These are phyloP conservation scores for Microchirus variegatus DNA, from an alignment of 2,797 vertebrate species.

Conservation along the genomic window DNA sequence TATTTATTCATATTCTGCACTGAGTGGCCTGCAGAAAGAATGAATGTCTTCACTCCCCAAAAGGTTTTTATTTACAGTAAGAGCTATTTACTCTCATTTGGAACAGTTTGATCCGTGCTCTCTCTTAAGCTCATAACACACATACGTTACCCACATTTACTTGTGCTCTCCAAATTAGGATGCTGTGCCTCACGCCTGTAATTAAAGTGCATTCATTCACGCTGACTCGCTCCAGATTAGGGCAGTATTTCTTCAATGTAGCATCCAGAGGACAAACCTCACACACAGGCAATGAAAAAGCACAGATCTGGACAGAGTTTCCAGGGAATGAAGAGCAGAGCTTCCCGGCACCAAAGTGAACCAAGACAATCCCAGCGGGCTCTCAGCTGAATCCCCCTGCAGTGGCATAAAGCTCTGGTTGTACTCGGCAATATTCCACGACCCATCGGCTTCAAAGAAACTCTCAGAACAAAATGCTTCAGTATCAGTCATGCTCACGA, in stretches of 20 bases:
- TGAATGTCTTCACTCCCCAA: background rate
- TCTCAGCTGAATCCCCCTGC: conserved; percentile 21
- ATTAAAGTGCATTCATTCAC: conserved; percentile 5
- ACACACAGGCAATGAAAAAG: conserved; percentile 47
- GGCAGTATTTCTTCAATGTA: conserved; percentile 2
- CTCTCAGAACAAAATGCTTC: conserved; percentile 7
- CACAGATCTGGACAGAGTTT: conserved; percentile 39
- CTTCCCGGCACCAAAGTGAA: conserved; percentile 30
- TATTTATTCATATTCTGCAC: conserved; percentile 11
- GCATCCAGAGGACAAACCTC: conserved; percentile 36
- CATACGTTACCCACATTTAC: background rate
- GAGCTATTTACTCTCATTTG: background rate
- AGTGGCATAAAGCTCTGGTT: conserved; percentile 30
- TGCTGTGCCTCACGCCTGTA: background rate
- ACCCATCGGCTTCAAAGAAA: conserved; percentile 31
- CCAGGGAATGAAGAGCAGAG: conserved; percentile 33
- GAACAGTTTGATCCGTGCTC: conserved; percentile 11
- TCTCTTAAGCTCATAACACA: background rate
- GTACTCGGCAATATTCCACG: conserved; percentile 16
- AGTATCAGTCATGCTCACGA: conserved; percentile 13
- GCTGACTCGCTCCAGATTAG: conserved; percentile 14
- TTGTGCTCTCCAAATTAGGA: background rate
- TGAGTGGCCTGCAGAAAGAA: conserved; percentile 10
- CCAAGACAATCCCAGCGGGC: conserved; percentile 33
- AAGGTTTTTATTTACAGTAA: background rate